Conservation (phyloP, 2,797 vertebrate species). For the Poeciliopsis presidionis region DNA sequence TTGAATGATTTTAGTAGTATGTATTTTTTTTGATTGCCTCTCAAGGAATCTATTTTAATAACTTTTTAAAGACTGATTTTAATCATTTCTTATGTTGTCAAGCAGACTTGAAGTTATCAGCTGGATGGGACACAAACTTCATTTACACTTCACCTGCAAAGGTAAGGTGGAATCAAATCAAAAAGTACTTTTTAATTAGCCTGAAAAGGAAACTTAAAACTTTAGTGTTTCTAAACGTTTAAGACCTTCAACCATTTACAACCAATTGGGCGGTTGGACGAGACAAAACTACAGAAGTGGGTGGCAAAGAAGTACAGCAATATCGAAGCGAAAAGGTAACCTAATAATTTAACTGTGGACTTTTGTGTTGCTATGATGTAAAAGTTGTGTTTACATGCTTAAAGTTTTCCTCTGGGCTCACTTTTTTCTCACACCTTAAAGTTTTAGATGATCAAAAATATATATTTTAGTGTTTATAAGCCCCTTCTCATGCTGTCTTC, state of each 20-base stretch:
- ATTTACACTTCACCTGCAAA: slow-evolving; percentile 47
- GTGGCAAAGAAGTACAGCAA: slow-evolving; percentile 28
- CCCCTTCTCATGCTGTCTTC: background rate
- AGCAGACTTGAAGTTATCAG: slow-evolving; percentile 72
- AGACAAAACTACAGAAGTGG: slow-evolving; percentile 66
- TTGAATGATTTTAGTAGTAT: background rate
- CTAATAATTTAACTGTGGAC: background rate
- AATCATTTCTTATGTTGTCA: slow-evolving; percentile 10
- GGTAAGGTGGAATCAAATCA: slow-evolving; percentile 49
- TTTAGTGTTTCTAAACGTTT: background rate
- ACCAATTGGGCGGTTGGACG: slow-evolving; percentile 57
- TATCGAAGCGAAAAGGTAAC: slow-evolving; percentile 51
- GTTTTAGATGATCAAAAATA: background rate
- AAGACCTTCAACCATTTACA: slow-evolving; percentile 26
- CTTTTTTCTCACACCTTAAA: background rate
- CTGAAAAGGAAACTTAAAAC: background rate
- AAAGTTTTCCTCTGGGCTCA: background rate
- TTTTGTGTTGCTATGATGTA: background rate
- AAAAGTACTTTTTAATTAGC: background rate
- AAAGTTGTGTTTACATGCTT: background rate
- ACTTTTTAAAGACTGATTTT: background rate
- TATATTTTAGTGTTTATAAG: background rate
- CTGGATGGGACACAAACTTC: slow-evolving; percentile 77
- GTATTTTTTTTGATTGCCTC: background rate
- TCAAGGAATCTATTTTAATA: background rate